Evolutionary conservation across 2,113 vertebrate genomes (phyloP).

Genomic region (Chloropsis hardwickii): DNA sequence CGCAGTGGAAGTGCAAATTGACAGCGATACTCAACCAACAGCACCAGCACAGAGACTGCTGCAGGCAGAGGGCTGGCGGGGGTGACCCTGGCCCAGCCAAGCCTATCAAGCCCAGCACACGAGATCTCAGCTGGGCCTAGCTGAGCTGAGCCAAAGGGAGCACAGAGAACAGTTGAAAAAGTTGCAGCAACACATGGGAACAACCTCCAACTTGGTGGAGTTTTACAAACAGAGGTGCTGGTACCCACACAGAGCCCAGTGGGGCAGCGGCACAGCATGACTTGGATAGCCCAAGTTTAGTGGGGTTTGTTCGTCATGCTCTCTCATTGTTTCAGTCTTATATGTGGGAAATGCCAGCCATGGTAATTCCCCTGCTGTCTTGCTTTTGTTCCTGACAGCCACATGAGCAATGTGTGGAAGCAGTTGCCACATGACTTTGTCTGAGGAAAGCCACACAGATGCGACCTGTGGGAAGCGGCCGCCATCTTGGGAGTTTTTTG

Average conservation of each 20-base stretch:
- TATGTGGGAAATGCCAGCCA: accelerated
- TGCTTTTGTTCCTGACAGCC: neutral
- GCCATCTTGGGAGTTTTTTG: accelerated
- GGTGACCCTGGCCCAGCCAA: neutral
- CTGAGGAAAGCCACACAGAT: neutral
- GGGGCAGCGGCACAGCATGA: accelerated
- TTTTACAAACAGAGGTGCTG: accelerated
- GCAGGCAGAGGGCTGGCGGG: accelerated
- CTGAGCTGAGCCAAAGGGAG: neutral
- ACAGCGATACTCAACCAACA: neutral
- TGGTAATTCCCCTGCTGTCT: accelerated
- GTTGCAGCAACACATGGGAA: accelerated
- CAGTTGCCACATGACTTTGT: no score
- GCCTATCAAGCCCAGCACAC: no score
- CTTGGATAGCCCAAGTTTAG: accelerated
- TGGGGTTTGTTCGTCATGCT: no score
- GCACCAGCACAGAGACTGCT: no score
- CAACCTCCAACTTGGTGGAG: neutral
- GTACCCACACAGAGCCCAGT: accelerated
- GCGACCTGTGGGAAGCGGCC: accelerated
- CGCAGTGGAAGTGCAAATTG: accelerated
- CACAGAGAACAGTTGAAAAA: neutral
- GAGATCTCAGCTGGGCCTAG: neutral
- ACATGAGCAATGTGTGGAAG: accelerated
- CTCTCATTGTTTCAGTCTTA: neutral